These are phyloP conservation scores for Sebastes baramenuke DNA, from an alignment of 2,797 vertebrate species.

Conservation along the genomic window DNA sequence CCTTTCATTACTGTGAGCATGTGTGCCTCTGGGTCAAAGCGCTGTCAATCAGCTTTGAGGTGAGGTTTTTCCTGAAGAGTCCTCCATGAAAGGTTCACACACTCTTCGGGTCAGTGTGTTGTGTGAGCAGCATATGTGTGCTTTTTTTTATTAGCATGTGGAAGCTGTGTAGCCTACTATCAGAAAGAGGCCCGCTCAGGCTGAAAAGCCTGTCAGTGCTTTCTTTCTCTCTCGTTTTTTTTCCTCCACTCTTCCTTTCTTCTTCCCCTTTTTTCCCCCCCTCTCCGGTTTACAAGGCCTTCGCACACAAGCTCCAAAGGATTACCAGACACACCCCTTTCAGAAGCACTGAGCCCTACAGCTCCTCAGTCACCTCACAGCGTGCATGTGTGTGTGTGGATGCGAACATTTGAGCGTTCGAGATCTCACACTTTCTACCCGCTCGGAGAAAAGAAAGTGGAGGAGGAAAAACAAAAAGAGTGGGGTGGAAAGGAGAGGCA, in stretches of 20 bases:
- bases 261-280: neutral
- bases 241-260: conserved; percentile 18
- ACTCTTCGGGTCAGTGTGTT: conserved; percentile 15
- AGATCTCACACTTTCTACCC: conserved; percentile 55
- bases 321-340: conserved; percentile 75
- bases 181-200: conserved; percentile 44
- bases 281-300: conserved; percentile 62
- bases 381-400: conserved; percentile 24
- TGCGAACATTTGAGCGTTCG: conserved; percentile 25
- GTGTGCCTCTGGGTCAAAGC: conserved; percentile 19
- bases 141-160: conserved; percentile 49
- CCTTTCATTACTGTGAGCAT: conserved; percentile 25
- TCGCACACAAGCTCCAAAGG: conserved; percentile 65
- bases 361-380: conserved; percentile 50
- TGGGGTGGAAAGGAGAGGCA: conserved; percentile 1
- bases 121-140: conserved; percentile 5
- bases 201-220: conserved; percentile 60
- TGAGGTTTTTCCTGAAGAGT: conserved; percentile 7
- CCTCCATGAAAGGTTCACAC: conserved; percentile 16
- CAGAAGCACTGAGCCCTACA: conserved; percentile 56
- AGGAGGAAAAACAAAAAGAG: conserved; percentile 49
- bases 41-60: conserved; percentile 35
- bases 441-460: conserved; percentile 50
- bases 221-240: conserved; percentile 31
- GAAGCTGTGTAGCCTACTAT: conserved; percentile 31